phyloP scores from a whole-genome alignment of 2,113 vertebrate genomes.

The Formicarius rufipectus region DNA sequence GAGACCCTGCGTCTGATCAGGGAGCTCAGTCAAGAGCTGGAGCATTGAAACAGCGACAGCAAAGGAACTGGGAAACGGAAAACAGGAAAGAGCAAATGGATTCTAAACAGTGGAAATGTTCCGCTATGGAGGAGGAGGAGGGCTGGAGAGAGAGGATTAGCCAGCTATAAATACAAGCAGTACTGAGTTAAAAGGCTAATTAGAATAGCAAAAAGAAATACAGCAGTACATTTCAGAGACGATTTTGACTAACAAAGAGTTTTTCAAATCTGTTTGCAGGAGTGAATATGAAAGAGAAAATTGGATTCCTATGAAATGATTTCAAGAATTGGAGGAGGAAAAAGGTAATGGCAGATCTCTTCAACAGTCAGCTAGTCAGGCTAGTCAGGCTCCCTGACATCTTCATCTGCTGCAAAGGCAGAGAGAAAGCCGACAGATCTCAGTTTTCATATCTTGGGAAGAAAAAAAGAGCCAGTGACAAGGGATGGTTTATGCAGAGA shows the following conservation, averaged over 20 bases:
- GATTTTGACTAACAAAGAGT: conserved; percentile 40
- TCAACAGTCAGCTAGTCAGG: not conserved
- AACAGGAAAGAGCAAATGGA: conserved; percentile 20
- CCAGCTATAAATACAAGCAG: conserved; percentile 66
- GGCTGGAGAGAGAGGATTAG: conserved; percentile 51
- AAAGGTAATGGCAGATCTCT: conserved; percentile 41
- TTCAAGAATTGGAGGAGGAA: conserved; percentile 45
- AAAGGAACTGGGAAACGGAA: conserved; percentile 22
- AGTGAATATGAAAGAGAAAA: conserved; percentile 40
- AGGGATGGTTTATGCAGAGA: not conserved
- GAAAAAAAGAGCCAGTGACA: not conserved
- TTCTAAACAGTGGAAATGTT: conserved; percentile 27
- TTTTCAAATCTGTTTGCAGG: conserved; percentile 58
- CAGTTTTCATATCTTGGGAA: not conserved
- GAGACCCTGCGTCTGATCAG: conserved; percentile 39
- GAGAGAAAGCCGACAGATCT: not conserved
- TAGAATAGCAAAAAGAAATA: conserved; percentile 66
- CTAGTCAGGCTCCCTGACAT: conserved; percentile 17
- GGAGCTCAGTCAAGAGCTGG: conserved; percentile 32
- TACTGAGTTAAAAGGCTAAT: conserved; percentile 61
- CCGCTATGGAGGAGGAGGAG: conserved; percentile 25
- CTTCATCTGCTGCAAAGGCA: conserved; percentile 40
- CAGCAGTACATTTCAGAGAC: conserved; percentile 55
- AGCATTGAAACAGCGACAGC: not conserved
- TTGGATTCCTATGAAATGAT: conserved; percentile 27